These are phyloP conservation scores for Lepilemur ruficaudatus DNA, from an alignment of 2,797 vertebrate genomes.

Conservation along the genomic window DNA sequence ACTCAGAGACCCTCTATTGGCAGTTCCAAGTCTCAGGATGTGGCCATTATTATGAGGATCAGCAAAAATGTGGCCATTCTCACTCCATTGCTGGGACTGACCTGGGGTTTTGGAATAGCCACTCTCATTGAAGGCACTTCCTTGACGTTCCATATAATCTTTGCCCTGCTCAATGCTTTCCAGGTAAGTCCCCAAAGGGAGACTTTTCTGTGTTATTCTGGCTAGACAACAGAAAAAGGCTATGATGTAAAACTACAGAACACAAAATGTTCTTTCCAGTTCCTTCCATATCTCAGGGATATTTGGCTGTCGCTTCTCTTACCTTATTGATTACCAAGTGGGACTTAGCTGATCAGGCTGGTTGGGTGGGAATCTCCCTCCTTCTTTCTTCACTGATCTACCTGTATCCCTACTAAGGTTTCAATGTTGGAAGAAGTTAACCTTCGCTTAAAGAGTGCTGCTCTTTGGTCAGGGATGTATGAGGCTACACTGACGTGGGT, in stretches of 20 bases:
- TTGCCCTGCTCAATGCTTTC: constrained; percentile 83
- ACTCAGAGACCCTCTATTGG: constrained; percentile 81
- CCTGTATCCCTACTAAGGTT: neutral
- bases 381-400: neutral
- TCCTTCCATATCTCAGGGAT: neutral
- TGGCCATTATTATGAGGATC: constrained; percentile 81
- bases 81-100: constrained; percentile 85
- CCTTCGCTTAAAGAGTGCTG: neutral
- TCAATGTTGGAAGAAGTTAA: neutral
- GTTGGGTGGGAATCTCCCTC: neutral
- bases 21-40: constrained; percentile 81
- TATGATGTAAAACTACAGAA: neutral
- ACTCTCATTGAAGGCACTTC: neutral
- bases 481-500: neutral
- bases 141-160: constrained; percentile 70
- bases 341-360: neutral
- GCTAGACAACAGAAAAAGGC: neutral
- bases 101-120: constrained; percentile 84
- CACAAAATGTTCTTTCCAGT: neutral
- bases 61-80: constrained; percentile 84
- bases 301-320: neutral
- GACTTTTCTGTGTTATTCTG: neutral
- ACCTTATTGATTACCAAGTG: neutral
- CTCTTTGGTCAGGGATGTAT: neutral
- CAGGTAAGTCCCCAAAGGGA: constrained; percentile 79